A percentile compares a stretch with the other conserved stretches of the same genome.
phyloP scores from a whole-genome alignment of 2,888 invertebrate species.

The Diarsia dahlii region DNA sequence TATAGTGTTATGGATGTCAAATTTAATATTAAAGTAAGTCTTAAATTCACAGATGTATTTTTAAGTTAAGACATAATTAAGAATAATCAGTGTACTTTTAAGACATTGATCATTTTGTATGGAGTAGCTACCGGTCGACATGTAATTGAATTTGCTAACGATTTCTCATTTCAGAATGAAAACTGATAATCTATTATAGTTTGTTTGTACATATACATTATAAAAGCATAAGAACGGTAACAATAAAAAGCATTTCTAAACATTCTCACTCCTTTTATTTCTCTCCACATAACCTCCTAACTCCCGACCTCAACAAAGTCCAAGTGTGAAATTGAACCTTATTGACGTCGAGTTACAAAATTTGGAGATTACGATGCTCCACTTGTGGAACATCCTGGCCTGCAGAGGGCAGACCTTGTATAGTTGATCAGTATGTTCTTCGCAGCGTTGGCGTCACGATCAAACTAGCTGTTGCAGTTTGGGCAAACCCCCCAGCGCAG shows the following conservation, averaged over 20 bases:
- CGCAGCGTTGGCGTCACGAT: too few relatives aligned
- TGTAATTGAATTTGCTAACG: constrained; percentile 85
- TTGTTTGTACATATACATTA: constrained; percentile 91
- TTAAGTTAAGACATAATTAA: constrained; percentile 88
- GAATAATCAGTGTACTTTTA: constrained; percentile 87
- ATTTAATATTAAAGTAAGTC: constrained; percentile 83
- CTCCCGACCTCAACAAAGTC: too few relatives aligned
- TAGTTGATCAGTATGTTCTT: too few relatives aligned
- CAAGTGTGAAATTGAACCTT: too few relatives aligned
- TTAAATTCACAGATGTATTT: constrained; percentile 85
- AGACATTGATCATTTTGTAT: constrained; percentile 83
- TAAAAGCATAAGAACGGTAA: constrained; percentile 89
- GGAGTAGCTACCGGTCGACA: constrained; percentile 78
- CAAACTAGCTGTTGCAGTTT: too few relatives aligned
- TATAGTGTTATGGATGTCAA: constrained; percentile 88
- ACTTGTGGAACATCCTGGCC: too few relatives aligned
- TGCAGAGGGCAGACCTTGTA: too few relatives aligned
- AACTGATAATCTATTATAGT: constrained; percentile 89
- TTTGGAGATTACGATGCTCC: too few relatives aligned
- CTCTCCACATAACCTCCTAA: neutral
- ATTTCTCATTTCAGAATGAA: constrained; percentile 88
- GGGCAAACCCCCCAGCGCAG: too few relatives aligned
- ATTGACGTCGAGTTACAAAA: too few relatives aligned
- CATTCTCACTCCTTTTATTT: constrained; percentile 73
- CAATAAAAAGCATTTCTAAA: constrained; percentile 90